These are phyloP conservation scores for Drosophila micromelanica DNA, from an alignment of 1,140 invertebrate species.

Conservation along the genomic window DNA sequence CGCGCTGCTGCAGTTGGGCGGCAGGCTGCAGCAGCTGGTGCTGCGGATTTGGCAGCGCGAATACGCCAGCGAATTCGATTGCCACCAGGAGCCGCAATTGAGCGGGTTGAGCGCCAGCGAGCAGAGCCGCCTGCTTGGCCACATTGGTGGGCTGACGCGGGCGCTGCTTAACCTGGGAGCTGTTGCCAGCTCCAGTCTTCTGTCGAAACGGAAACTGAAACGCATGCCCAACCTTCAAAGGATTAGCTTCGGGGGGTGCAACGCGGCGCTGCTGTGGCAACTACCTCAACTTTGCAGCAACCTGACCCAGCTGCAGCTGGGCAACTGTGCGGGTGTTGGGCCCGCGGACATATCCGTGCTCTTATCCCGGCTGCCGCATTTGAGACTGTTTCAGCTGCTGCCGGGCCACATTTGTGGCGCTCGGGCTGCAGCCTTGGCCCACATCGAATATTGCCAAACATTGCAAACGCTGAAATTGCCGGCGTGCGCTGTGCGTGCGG, in stretches of 20 bases:
- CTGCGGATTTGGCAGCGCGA: slow-evolving; percentile 51
- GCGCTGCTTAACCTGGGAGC: slow-evolving; percentile 48
- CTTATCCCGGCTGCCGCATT: slow-evolving; percentile 15
- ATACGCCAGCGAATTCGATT: slow-evolving; percentile 55
- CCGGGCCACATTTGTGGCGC: slow-evolving; percentile 15
- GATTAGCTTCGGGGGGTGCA: slow-evolving; percentile 43
- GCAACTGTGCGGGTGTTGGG: slow-evolving; percentile 8
- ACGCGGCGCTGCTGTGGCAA: slow-evolving; percentile 23
- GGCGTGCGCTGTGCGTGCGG: slow-evolving; percentile 53
- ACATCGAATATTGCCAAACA: slow-evolving; percentile 42
- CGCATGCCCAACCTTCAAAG: slow-evolving; percentile 24
- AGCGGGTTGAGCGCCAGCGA: slow-evolving; percentile 31
- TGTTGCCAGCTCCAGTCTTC: slow-evolving; percentile 12
- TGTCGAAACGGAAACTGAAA: slow-evolving; percentile 12
- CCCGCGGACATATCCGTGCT: slow-evolving; percentile 29
- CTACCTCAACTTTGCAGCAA: slow-evolving; percentile 39
- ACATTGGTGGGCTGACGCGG: slow-evolving; percentile 37
- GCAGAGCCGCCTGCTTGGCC: slow-evolving; percentile 43
- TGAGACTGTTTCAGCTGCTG: slow-evolving; percentile 47
- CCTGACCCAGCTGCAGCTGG: slow-evolving; percentile 45
- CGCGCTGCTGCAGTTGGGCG: slow-evolving; percentile 45
- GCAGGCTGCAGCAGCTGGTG: slow-evolving; percentile 40
- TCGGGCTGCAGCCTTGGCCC: slow-evolving; percentile 5
- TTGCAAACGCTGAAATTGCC: slow-evolving; percentile 55
- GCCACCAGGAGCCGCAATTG: slow-evolving; percentile 45